Conservation (phyloP, 2,797 vertebrate genomes). For the Poeciliopsis infans region DNA sequence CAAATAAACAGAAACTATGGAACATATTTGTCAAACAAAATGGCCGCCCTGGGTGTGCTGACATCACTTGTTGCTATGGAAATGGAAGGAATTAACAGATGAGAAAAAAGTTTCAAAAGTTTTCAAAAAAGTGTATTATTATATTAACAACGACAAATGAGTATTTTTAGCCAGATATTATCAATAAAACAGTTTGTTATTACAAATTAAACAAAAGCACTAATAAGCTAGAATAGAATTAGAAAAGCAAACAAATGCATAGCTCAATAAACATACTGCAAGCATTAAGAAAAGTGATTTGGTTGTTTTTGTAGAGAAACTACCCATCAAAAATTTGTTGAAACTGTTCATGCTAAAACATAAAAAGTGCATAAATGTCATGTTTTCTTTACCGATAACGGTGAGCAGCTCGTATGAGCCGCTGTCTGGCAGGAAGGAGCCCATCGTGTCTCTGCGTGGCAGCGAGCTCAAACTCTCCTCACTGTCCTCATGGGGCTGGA, state of each 20-base stretch:
- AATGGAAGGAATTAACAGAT: no score
- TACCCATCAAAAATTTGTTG: neutral
- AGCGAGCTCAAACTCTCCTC: slow-evolving; percentile 90
- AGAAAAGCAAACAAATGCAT: slow-evolving; percentile 3
- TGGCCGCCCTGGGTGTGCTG: no score
- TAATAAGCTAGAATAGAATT: neutral
- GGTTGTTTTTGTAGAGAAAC: neutral
- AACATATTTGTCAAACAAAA: no score
- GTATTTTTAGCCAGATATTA: no score
- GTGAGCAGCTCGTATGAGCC: slow-evolving; percentile 90
- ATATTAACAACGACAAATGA: no score
- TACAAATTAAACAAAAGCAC: neutral
- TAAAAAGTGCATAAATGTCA: neutral
- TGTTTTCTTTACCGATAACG: slow-evolving; percentile 82
- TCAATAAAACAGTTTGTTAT: no score
- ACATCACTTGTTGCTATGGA: no score
- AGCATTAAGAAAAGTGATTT: neutral
- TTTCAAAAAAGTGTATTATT: no score
- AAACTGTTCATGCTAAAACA: neutral
- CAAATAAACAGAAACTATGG: no score
- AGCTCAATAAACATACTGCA: neutral
- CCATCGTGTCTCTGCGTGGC: slow-evolving; percentile 90
- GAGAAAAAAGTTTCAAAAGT: no score
- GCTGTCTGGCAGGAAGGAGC: slow-evolving; percentile 90
- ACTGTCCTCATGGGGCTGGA: slow-evolving; percentile 93